Evolutionary conservation across 2,113 vertebrate species (phyloP).

Genomic region (Channa argus): DNA sequence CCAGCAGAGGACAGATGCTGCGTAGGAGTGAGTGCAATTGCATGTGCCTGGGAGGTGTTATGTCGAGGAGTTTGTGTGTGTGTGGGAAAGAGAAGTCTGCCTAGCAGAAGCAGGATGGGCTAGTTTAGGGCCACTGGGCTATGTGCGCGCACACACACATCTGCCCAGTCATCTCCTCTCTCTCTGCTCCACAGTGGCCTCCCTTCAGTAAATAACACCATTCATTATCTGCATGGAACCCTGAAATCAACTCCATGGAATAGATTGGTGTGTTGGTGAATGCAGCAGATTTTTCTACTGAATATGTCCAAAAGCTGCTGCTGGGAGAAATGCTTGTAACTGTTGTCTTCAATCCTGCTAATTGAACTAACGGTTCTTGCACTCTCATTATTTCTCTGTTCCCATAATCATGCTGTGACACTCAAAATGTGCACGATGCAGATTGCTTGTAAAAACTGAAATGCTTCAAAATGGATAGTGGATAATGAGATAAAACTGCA

Average conservation of each 20-base stretch:
- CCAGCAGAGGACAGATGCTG: constrained; percentile 73
- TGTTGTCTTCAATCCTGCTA: neutral
- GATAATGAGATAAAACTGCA: constrained; percentile 2
- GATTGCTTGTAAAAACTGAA: neutral
- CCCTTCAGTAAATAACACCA: constrained; percentile 71
- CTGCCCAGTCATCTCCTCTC: constrained; percentile 48
- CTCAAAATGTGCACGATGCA: neutral
- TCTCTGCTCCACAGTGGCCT: constrained; percentile 42
- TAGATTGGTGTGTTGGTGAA: constrained; percentile 28
- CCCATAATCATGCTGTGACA: too few relatives aligned
- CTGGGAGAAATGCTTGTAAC: neutral
- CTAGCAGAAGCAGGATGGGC: constrained; percentile 31
- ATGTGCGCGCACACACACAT: constrained; percentile 21
- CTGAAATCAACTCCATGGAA: constrained; percentile 49
- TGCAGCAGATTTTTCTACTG: constrained; percentile 20
- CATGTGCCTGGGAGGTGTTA: constrained; percentile 47
- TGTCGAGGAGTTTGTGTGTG: constrained; percentile 30
- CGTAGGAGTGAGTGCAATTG: constrained; percentile 39
- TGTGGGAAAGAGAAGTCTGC: neutral
- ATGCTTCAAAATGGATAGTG: neutral
- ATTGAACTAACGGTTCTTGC: constrained; percentile 9
- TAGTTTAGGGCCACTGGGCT: constrained; percentile 38
- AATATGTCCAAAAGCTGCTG: constrained; percentile 12
- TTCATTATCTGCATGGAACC: constrained; percentile 68
- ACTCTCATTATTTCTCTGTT: constrained; percentile 15